Evolutionary conservation across 2,113 vertebrate species (phyloP).

Genomic region (Ginglymostoma cirratum): DNA sequence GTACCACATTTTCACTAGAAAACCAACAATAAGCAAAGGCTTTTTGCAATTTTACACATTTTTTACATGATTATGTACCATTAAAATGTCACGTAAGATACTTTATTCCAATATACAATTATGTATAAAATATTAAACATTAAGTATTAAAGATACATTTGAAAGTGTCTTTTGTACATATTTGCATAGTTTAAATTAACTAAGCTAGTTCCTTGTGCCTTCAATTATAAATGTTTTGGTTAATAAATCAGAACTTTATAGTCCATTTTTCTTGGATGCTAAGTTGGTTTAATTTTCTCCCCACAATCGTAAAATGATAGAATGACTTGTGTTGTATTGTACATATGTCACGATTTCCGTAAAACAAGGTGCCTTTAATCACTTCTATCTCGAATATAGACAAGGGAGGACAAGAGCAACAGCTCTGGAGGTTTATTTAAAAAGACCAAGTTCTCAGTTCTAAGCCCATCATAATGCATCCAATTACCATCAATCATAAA

Average conservation of each 20-base stretch:
- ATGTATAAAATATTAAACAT: slow-evolving; percentile 26
- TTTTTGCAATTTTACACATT: background rate
- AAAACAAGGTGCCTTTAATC: slow-evolving; percentile 39
- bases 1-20: slow-evolving; percentile 39
- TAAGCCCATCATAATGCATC: slow-evolving; percentile 75
- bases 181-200: slow-evolving; percentile 44
- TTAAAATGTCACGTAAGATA: background rate
- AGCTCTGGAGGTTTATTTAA: slow-evolving; percentile 75
- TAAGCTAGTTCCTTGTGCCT: background rate
- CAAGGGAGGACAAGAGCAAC: slow-evolving; percentile 72
- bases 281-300: slow-evolving; percentile 49
- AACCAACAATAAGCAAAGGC: slow-evolving; percentile 39
- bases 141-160: slow-evolving; percentile 29
- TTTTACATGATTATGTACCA: background rate
- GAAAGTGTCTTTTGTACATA: slow-evolving; percentile 37
- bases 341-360: background rate
- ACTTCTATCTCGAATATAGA: slow-evolving; percentile 73
- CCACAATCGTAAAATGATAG: slow-evolving; percentile 42
- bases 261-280: slow-evolving; percentile 71
- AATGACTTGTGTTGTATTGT: background rate
- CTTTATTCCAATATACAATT: background rate
- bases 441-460: slow-evolving; percentile 74
- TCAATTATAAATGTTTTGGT: slow-evolving; percentile 5
- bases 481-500: slow-evolving; percentile 74
- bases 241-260: slow-evolving; percentile 59